Conservation (phyloP, 2,113 vertebrate genomes). For the Lasiurus cinereus region DNA sequence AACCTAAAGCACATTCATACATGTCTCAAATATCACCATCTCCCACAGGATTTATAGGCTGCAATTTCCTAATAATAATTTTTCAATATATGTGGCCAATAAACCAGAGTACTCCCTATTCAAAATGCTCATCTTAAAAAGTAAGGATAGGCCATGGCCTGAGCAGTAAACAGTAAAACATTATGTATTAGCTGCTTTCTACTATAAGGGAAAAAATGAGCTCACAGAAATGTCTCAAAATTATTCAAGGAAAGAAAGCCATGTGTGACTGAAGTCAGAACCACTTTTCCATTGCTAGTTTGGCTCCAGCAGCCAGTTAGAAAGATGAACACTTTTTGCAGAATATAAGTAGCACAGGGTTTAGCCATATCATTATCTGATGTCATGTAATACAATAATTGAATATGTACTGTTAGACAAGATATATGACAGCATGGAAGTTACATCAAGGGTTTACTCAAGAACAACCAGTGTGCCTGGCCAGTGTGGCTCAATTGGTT, state of each 20-base stretch:
- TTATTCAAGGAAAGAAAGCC: slow-evolving; percentile 17
- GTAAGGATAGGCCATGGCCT: background rate
- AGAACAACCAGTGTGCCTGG: background rate
- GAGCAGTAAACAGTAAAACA: slow-evolving; percentile 32
- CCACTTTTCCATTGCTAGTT: background rate
- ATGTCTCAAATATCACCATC: slow-evolving; percentile 46
- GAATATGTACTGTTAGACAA: slow-evolving; percentile 22
- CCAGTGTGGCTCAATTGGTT: no score
- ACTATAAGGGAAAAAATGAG: slow-evolving; percentile 6
- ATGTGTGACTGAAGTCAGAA: slow-evolving; percentile 22
- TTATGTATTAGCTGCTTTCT: slow-evolving; percentile 59
- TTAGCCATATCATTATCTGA: background rate
- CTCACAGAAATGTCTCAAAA: slow-evolving; percentile 58
- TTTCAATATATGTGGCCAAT: slow-evolving; percentile 22
- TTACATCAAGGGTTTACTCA: background rate
- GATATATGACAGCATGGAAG: background rate
- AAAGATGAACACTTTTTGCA: background rate
- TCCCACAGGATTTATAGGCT: slow-evolving; percentile 33
- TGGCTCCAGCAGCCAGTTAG: background rate
- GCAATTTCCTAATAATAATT: background rate
- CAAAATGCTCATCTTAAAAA: slow-evolving; percentile 41
- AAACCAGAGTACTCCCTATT: background rate
- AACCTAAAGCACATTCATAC: background rate
- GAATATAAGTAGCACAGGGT: background rate
- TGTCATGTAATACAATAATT: background rate